Conservation (phyloP, 2,888 invertebrate genomes). For the Philonicus albiceps region DNA sequence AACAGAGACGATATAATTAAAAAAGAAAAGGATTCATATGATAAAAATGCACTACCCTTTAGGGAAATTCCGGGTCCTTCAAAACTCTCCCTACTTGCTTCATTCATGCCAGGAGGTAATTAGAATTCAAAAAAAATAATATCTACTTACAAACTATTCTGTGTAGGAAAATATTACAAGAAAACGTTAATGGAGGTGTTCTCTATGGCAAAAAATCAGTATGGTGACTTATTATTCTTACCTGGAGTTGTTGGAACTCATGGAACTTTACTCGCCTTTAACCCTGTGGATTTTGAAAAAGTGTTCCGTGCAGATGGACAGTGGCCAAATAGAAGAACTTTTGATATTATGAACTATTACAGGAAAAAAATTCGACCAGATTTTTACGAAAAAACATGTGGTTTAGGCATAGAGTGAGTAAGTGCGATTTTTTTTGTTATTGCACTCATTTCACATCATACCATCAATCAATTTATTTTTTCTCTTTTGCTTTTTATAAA, state of each 20-base stretch:
- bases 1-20: too few species aligned
- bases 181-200: conserved; percentile 55
- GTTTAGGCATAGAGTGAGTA: background rate
- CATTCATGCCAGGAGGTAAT: conserved; percentile 56
- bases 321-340: conserved; percentile 61
- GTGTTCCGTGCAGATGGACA: conserved; percentile 64
- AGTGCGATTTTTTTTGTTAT: too few species aligned
- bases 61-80: conserved; percentile 55
- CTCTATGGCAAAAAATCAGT: conserved; percentile 53
- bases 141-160: background rate
- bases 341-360: conserved; percentile 61
- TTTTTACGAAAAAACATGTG: background rate
- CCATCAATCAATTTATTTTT: too few species aligned
- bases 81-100: conserved; percentile 52
- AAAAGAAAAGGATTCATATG: conserved; percentile 21
- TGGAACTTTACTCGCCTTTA: conserved; percentile 63
- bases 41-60: conserved; percentile 54
- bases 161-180: conserved; percentile 54
- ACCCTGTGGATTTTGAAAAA: conserved; percentile 65
- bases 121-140: background rate
- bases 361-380: conserved; percentile 50
- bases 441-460: too few species aligned
- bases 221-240: conserved; percentile 63
- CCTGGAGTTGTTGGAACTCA: conserved; percentile 59
- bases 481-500: background rate